These are phyloP conservation scores for Molothrus ater DNA, from an alignment of 2,797 vertebrate species.

Conservation along the genomic window DNA sequence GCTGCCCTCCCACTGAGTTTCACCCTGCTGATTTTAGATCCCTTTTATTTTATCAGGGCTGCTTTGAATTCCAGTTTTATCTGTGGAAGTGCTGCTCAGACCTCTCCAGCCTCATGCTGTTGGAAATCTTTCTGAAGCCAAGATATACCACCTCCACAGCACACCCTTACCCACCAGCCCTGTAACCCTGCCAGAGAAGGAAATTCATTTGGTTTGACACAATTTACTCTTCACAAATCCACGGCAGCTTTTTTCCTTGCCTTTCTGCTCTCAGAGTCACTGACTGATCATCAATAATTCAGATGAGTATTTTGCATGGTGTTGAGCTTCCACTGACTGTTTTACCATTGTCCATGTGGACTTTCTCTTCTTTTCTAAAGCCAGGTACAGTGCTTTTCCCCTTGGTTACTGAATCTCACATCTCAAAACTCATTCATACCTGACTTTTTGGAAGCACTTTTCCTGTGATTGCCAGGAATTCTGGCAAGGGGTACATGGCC, in stretches of 20 bases:
- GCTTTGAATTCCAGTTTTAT: not conserved
- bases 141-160: not conserved
- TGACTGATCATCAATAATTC: not conserved
- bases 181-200: not conserved
- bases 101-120: not conserved
- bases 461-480: not conserved
- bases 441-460: not conserved
- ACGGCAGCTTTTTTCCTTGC: rapidly evolving
- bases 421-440: not conserved
- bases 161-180: not conserved
- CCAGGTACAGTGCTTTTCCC: not conserved
- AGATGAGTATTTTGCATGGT: not conserved
- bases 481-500: not conserved
- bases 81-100: not conserved
- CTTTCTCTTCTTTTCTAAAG: not conserved
- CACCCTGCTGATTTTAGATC: not conserved
- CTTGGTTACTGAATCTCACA: not conserved
- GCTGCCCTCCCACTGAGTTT: not conserved
- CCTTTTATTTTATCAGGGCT: not conserved
- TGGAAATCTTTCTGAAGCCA: not conserved
- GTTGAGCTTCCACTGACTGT: not conserved
- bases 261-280: not conserved
- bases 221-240: not conserved
- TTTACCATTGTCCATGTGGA: not conserved
- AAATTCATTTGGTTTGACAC: not conserved